Conservation (phyloP, 1,140 invertebrate species). For the Lamellibrachia luymesi region DNA sequence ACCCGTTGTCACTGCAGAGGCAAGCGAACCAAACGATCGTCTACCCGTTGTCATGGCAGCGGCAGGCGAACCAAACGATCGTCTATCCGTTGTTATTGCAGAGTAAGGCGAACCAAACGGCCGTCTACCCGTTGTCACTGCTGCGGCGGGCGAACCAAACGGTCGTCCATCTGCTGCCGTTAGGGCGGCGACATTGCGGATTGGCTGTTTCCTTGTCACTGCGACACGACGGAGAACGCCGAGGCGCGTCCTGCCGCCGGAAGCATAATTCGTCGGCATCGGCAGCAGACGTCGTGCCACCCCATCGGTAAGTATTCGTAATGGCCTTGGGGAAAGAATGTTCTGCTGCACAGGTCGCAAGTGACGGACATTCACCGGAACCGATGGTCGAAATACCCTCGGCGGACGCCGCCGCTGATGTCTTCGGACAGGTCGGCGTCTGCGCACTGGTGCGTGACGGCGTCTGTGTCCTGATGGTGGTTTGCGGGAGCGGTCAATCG, state of each 20-base stretch:
- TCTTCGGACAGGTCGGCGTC: neutral
- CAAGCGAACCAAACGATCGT: too few species aligned
- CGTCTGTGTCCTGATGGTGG: neutral
- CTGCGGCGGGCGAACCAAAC: too few species aligned
- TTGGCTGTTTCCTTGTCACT: neutral
- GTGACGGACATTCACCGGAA: neutral
- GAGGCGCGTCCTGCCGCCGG: too few species aligned
- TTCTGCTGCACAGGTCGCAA: neutral
- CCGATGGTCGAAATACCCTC: neutral
- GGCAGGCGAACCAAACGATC: too few species aligned
- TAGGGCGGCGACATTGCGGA: neutral
- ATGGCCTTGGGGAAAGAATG: neutral
- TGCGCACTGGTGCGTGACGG: neutral
- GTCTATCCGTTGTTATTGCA: neutral
- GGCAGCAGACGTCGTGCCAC: neutral
- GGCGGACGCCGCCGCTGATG: neutral
- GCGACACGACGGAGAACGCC: too few species aligned
- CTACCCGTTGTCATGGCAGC: too few species aligned
- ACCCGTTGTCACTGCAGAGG: too few species aligned
- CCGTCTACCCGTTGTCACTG: too few species aligned
- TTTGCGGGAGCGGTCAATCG: neutral
- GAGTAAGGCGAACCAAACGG: too few species aligned
- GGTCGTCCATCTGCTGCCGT: neutral
- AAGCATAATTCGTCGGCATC: neutral
- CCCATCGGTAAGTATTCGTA: neutral